Percentiles rank a stretch among this genome's conserved stretches.
Evolutionary conservation across 2,113 vertebrate genomes (phyloP).

Genomic region (Dasyornis broadbenti): DNA sequence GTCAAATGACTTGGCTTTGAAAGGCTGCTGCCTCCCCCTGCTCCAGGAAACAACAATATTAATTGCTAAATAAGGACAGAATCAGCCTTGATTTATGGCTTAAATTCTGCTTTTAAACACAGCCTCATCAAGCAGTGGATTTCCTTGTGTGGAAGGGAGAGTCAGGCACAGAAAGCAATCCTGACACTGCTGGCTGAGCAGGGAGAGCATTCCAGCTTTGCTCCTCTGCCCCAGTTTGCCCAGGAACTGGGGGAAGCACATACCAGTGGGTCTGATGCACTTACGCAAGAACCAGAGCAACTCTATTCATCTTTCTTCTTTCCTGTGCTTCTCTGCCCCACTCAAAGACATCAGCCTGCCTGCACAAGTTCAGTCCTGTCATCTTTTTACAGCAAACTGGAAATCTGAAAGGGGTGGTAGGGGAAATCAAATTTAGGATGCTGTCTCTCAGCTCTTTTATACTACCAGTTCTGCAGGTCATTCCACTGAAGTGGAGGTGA

Average conservation of each 20-base stretch:
- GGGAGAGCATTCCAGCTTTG: not conserved
- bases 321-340: not conserved
- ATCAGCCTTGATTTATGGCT: not conserved
- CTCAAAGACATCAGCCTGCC: not conserved
- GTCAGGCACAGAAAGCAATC: not conserved
- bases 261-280: not conserved
- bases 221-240: not conserved
- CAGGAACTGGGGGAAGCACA: not conserved
- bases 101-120: not conserved
- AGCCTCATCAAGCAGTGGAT: not conserved
- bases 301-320: not conserved
- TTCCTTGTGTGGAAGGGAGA: not conserved
- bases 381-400: not conserved
- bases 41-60: not conserved
- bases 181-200: not conserved
- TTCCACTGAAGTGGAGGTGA: not conserved
- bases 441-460: not conserved
- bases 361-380: slow-evolving; percentile 14
- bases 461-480: not conserved
- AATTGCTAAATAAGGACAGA: not conserved
- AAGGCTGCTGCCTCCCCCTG: not conserved
- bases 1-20: not conserved
- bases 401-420: not conserved
- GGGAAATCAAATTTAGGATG: not conserved
- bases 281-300: not conserved